Evolutionary conservation across 1,140 invertebrate genomes (phyloP), one percentile per base, ranked within the genome.

Genomic region (Bombus sylvicola): DNA sequence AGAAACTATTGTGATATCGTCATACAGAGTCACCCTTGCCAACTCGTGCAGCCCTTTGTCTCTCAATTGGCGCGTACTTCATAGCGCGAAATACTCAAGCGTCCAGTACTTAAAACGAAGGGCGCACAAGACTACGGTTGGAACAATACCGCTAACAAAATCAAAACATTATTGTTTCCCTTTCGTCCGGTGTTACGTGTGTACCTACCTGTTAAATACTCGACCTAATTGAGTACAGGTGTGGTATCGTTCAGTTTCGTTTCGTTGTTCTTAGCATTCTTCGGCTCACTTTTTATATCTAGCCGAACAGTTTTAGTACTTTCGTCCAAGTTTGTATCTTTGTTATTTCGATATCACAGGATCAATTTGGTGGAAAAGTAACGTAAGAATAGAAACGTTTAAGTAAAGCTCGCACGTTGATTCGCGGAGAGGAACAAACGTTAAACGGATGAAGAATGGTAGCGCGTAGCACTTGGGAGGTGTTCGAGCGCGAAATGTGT

Each of bases 1-100:
- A 90, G 89, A 82, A 90, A 91, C 87, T 87, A 90, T 91, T 91
- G 90, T 91, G 88, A 78, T 83, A 90, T 90, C 89, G 87, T 90
- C 90, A 81, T 91, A 91, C 74, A 81, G 47, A 88, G 89, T 91
- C 89, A 91, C 90, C 90, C 90, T 90, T 90, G 87, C 87, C 90
- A 87, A 87, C 90, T 90, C 81, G 87, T 74, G 80, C 89, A 68
- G 64, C 85, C 85, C 89, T 90, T 91, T 91, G 90, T 91, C 79
- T 91, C 90, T 82, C 85, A 79, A 91, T 90, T 90, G 89, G 81
- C 85, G 72, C 81, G 75, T 81, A 90, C 89, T 87, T 86, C 72
- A 62, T 82, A 85, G 81, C 90, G 79, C 82, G 89, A 91, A 90
- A 90, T 84, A 80, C 75, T 89, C 82, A 34, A 87, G 84, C 71